Base-by-base conservation (phyloP, 2,888 invertebrate species). In the Brachycybe producta region DNA sequence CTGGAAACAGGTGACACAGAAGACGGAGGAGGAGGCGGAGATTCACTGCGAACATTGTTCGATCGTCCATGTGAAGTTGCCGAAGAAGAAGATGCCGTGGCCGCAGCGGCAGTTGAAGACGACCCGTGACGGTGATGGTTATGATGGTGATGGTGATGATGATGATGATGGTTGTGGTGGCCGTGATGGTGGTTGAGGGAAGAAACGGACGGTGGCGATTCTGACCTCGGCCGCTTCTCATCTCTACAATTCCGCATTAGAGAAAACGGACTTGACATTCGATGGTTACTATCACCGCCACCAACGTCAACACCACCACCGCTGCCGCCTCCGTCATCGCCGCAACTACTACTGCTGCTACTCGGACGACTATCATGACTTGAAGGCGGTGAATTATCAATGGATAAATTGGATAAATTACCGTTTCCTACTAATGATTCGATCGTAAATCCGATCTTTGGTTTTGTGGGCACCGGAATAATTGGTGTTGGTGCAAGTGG, bases 401-500 rank as follows among this genome's bases (percentile, higher is more conserved):
- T 15, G 59, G 57, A 40, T n/a, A n/a, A n/a, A n/a, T n/a, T n/a
- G 52, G 53, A 57, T 45, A 56, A 57, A 50, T 13, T 54, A 21
- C 45, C 48, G 28, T 54, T 44, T 26, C 52, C 54, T 39, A 54
- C 52, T 5, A 52, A 41, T 15, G 52, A 54, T 32, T 91, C 91
- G 70, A 91, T 91, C 65, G 86, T 87, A 67, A 91, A 91, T 63
- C 88, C 90, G 68, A 91, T 84, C 73, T 88, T 90, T 60, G 90
- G 88, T 73, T 86, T 87, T 61, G 83, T 82, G 13, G 86, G 84
- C 76, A 87, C 82, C 73, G 86, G 82, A 71, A 84, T 82, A 71
- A 86, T 82, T 74, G 86, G 84, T 69, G 86, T 85, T 75, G 86
- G 85, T 78, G 87, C 86, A 77, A 87, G 79, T 75, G 87, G 87